These are phyloP conservation scores for Tragopan temminckii DNA, from an alignment of 2,797 vertebrate species.

Conservation along the genomic window DNA sequence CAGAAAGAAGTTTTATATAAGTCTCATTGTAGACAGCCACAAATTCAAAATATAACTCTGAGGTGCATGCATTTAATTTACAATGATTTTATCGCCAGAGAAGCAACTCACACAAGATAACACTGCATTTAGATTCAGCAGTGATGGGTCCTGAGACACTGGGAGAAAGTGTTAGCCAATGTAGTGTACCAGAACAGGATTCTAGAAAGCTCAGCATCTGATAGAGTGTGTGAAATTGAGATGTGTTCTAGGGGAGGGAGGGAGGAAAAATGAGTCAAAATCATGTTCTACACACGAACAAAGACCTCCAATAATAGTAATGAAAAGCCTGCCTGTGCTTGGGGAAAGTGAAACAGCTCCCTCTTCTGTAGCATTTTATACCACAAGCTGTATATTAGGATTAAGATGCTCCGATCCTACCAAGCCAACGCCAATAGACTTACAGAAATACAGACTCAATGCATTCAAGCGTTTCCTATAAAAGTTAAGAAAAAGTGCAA, in stretches of 20 bases:
- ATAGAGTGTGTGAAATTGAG: not conserved
- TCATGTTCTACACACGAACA: not conserved
- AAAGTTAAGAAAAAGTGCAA: not conserved
- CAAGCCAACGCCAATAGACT: not conserved
- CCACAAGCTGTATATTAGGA: not conserved
- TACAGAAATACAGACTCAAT: not conserved
- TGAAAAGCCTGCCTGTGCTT: not conserved
- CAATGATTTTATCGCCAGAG: not conserved
- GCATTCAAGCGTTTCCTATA: not conserved
- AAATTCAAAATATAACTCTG: not conserved
- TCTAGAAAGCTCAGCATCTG: not conserved
- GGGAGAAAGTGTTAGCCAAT: not conserved
- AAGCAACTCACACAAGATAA: not conserved
- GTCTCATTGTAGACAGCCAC: not conserved
- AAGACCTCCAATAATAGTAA: not conserved
- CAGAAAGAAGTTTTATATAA: not conserved
- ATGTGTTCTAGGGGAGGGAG: fast-evolving
- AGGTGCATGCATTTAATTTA: not conserved
- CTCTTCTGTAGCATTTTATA: constrained; percentile 24
- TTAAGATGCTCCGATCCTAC: not conserved
- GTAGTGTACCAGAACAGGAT: not conserved
- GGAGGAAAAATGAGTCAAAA: not conserved
- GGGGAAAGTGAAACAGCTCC: constrained; percentile 34
- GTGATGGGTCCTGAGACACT: not conserved
- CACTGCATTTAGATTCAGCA: not conserved